Base-by-base conservation (phyloP, 1,140 invertebrate genomes). In the Zaprionus davidi region DNA sequence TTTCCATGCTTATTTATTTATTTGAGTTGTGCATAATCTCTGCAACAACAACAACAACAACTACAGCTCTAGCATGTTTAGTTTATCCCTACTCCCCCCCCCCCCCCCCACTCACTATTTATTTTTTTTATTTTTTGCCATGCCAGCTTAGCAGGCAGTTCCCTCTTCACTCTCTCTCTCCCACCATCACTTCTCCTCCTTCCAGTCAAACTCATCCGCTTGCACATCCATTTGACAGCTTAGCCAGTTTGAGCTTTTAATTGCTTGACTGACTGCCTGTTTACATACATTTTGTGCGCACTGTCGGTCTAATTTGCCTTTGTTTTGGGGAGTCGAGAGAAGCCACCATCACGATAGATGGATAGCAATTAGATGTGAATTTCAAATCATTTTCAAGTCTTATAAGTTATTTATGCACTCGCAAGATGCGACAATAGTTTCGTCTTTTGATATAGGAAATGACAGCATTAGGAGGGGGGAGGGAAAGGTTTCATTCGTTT, bases 241-340 rank as follows among this genome's bases (percentile, higher is more conserved):
- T 53, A 75, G 59, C 34, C 17, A 64, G 41, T 44, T 76, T 70
- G 59, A 71, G 68, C 67, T 71, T 76, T 71, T 76, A 76, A 71
- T 76, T 71, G 72, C 67, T 51, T 34, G 51, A 71, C 62, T 63
- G 68, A 55, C 57, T 70, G 66, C 46, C 71, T 74, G 71, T 69
- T 62, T 56, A 69, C 49, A 74, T 55, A 74, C 71, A 69, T 69
- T 74, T 74, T 44, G 46, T 34, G 6, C 56, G 13, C 71, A 73
- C 64, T 73, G 71, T 74, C 20, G 11, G 34, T 17, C 11, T 38
- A 66, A 20, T 34, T 34, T 51, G 36, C 69, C 17, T 38, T 65
- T 65, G 51, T 65, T 56, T 36, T 7, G 22, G 38, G 38, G 1
- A 26, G 36, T 13, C 36, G 12, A 17, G 38, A 44, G n/a, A 46